These are phyloP conservation scores for Drosophila tripunctata DNA, from an alignment of 2,888 invertebrate species.

Conservation along the genomic window DNA sequence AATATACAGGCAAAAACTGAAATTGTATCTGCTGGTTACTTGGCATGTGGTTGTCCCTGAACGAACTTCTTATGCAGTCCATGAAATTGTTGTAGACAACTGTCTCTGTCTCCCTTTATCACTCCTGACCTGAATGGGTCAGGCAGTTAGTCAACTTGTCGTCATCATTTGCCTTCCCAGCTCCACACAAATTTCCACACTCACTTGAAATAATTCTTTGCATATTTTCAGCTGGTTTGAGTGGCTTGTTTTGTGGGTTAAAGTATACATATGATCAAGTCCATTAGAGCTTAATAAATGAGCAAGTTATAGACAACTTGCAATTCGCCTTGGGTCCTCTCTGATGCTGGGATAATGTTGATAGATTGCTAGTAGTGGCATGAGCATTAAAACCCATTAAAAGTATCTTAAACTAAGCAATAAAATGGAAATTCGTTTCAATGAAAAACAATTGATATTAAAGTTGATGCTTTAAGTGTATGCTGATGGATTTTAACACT, in stretches of 20 bases:
- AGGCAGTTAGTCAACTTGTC: conserved; percentile 60
- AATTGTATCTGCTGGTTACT: conserved; percentile 42
- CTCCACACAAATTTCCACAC: conserved; percentile 34
- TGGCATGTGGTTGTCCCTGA: conserved; percentile 28
- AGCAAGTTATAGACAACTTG: conserved; percentile 52
- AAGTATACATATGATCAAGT: conserved; percentile 33
- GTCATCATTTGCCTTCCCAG: conserved; percentile 14
- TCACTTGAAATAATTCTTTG: conserved; percentile 64
- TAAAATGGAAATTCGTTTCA: neutral
- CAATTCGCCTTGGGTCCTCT: conserved; percentile 19
- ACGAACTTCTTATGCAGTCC: conserved; percentile 51
- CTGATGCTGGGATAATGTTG: conserved; percentile 25
- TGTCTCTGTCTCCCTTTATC: neutral
- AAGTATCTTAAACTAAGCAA: neutral
- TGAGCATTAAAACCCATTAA: conserved; percentile 22
- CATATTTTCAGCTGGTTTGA: conserved; percentile 59
- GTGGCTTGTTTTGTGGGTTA: conserved; percentile 54
- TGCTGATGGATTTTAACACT: too few relatives aligned
- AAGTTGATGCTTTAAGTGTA: too few relatives aligned
- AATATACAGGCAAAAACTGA: conserved; percentile 29
- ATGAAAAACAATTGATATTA: conserved; percentile 11
- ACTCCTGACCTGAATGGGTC: conserved; percentile 8
- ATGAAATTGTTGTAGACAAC: conserved; percentile 39
- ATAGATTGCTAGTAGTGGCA: conserved; percentile 44
- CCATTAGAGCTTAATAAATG: conserved; percentile 74